These are phyloP conservation scores for Stegophylla sp. DNA, from an alignment of 2,888 invertebrate genomes.

Conservation along the genomic window DNA sequence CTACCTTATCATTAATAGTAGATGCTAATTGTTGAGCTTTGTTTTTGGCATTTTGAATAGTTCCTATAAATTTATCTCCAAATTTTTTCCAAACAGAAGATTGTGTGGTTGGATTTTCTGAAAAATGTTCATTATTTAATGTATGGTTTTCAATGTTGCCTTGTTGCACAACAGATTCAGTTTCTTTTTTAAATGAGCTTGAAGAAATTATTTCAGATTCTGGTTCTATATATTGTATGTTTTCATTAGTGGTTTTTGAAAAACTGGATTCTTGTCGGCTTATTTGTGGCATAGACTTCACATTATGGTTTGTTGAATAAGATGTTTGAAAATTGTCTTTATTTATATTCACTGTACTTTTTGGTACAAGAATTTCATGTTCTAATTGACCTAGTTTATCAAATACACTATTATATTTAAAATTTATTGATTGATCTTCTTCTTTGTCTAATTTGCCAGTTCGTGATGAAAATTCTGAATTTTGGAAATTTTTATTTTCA, in stretches of 20 bases:
- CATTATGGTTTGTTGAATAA: conserved; percentile 33
- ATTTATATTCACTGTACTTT: conserved; percentile 32
- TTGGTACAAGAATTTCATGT: conserved; percentile 38
- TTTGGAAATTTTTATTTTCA: conserved; percentile 11
- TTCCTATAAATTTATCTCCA: conserved; percentile 68
- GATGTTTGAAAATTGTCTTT: conserved; percentile 38
- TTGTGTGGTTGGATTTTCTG: conserved; percentile 60
- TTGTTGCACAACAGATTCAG: conserved; percentile 36
- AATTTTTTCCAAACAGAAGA: conserved; percentile 69
- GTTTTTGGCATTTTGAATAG: conserved; percentile 68
- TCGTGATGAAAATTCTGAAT: not conserved
- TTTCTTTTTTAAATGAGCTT: conserved; percentile 32
- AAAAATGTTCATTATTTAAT: conserved; percentile 60
- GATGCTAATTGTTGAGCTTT: conserved; percentile 66
- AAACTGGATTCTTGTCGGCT: conserved; percentile 24
- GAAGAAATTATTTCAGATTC: conserved; percentile 47
- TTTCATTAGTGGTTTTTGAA: conserved; percentile 24
- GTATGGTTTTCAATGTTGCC: conserved; percentile 11
- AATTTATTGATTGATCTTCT: conserved; percentile 12
- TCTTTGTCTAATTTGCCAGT: not conserved
- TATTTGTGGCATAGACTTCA: conserved; percentile 45
- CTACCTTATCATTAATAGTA: conserved; percentile 60
- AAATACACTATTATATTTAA: conserved; percentile 30
- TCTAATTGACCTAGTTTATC: conserved; percentile 36
- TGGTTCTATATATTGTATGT: conserved; percentile 45